Evolutionary conservation across 2,113 vertebrate species (phyloP).

Genomic region (Lepisosteus osseus): DNA sequence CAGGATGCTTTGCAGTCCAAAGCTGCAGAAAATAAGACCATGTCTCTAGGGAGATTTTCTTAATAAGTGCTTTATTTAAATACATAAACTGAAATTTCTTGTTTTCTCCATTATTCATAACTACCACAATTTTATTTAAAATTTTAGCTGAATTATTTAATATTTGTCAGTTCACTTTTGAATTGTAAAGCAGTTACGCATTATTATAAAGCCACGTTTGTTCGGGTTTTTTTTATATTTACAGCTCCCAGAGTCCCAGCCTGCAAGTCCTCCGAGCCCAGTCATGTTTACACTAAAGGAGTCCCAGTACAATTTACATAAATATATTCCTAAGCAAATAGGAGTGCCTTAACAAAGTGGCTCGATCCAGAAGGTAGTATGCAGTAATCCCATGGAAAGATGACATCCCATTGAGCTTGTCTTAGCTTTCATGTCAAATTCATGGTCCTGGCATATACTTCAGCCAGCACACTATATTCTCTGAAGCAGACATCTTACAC

Average conservation of each 20-base stretch:
- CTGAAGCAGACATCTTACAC: constrained; percentile 21
- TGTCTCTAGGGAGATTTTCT: not conserved
- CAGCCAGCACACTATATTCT: constrained; percentile 28
- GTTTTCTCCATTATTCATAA: constrained; percentile 37
- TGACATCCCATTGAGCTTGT: constrained; percentile 29
- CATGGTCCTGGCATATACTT: constrained; percentile 38
- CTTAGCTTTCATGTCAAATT: constrained; percentile 55
- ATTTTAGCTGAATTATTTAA: constrained; percentile 40
- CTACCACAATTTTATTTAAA: constrained; percentile 40
- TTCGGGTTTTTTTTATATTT: constrained; percentile 51
- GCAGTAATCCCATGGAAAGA: constrained; percentile 40
- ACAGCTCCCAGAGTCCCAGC: constrained; percentile 36
- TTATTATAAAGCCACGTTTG: constrained; percentile 49
- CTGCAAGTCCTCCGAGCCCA: constrained; percentile 40
- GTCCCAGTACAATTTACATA: constrained; percentile 47
- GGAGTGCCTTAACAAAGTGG: constrained; percentile 47
- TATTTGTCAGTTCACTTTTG: constrained; percentile 33
- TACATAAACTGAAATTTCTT: constrained; percentile 15
- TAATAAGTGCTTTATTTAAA: constrained; percentile 20
- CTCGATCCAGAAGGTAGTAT: constrained; percentile 42
- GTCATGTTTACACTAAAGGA: constrained; percentile 44
- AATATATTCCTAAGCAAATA: constrained; percentile 44
- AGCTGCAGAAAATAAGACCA: not conserved
- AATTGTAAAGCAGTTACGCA: constrained; percentile 44
- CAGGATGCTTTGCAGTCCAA: too few relatives aligned